Evolutionary conservation across 2,113 vertebrate genomes (phyloP), one percentile per base, ranked within the genome.

Genomic region (Picathartes gymnocephalus): DNA sequence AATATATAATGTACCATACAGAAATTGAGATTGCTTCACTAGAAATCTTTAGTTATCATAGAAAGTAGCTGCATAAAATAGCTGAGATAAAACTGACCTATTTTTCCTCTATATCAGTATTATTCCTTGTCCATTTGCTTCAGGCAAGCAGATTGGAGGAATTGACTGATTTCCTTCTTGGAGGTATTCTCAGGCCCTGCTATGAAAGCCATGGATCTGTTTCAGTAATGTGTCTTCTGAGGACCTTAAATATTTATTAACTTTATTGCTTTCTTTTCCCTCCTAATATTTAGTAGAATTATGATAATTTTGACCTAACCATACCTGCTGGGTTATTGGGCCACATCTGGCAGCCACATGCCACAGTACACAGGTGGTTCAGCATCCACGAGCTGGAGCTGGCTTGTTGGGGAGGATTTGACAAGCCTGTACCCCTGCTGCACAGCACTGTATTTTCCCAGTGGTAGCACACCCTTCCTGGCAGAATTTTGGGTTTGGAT

Each of bases 361-460:
- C 6, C n/a, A 50, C 57, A 47, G 30, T 3, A 14, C 15, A 33
- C 44, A 53, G 40, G 45, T 35, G 11, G 47, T 50, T 86, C 53
- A 72, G 39, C 56, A 37, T 48, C 74, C 60, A 42, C 1, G 4
- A 70, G 81, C 40, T 77, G 84, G 81, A 93, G 74, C 74, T 73
- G 79, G 68, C 21, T 15, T 30, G 78, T 42, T 10, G 39, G 54
- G 61, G 28, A 64, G 62, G 42, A 37, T 90, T 88, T 57, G 81
- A 44, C 13, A 54, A 91, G 58, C 61, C 85, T 83, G 42, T 82
- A 69, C 81, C 94, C 54, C 90, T 76, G n/a, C 25, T 5, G 39
- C 50, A 78, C 76, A 93, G 47, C 6, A 20, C 83, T 92, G 72
- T 91, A 58, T 96, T 96, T 96, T 92, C 82, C 81, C 77, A 80